Conservation (phyloP, 2,113 vertebrate genomes). For the Calidris pugnax region DNA sequence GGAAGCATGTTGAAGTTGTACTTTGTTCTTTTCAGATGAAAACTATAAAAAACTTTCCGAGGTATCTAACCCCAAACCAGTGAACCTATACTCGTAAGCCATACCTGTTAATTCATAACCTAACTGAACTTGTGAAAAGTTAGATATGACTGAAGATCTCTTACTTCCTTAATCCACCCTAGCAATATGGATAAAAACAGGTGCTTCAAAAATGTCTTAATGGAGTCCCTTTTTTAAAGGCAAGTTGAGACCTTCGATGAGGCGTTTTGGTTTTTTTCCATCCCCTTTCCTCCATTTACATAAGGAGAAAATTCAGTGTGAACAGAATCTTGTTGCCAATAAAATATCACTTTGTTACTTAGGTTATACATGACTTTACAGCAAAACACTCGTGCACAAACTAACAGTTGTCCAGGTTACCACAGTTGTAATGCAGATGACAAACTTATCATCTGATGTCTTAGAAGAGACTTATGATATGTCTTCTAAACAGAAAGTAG, state of each 20-base stretch:
- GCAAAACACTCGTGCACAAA: neutral
- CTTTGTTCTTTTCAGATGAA: neutral
- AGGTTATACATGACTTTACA: neutral
- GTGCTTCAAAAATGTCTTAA: neutral
- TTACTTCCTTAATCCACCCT: neutral
- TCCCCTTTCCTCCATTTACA: accelerated
- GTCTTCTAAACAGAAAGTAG: neutral
- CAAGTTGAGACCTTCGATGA: neutral
- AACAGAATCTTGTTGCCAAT: neutral
- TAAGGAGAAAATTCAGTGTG: neutral
- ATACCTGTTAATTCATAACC: neutral
- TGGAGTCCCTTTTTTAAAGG: neutral
- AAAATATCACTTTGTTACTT: neutral
- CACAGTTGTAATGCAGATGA: neutral
- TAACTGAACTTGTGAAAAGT: neutral
- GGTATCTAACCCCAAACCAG: neutral
- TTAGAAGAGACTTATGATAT: neutral
- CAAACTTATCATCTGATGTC: neutral
- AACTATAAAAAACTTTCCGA: neutral
- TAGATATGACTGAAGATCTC: neutral
- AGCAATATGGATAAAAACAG: neutral
- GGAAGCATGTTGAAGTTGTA: neutral
- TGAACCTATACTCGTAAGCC: neutral
- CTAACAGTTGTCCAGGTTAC: neutral
- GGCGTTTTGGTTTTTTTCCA: neutral